Conservation (phyloP, 2,113 vertebrate species). For the Sarotherodon lohbergeri region DNA sequence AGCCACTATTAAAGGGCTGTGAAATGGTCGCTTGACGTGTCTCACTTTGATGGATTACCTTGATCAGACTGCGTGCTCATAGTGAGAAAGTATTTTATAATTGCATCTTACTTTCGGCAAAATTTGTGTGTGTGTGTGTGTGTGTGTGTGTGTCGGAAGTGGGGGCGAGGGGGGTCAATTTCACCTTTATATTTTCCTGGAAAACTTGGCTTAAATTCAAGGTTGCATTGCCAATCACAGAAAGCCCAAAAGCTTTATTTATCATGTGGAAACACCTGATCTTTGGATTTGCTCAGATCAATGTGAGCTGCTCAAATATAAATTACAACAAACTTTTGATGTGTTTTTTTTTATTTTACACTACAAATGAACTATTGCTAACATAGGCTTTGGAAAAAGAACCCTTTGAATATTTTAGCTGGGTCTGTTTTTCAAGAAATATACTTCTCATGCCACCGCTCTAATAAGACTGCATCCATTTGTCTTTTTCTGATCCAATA, state of each 20-base stretch:
- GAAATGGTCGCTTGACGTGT: conserved; percentile 9
- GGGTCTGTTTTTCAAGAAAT: not conserved
- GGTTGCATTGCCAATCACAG: conserved; percentile 20
- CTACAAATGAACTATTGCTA: not conserved
- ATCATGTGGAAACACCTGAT: not conserved
- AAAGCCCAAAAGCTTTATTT: not conserved
- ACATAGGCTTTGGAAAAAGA: not conserved
- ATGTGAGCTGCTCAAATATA: not conserved
- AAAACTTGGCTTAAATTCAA: conserved; percentile 2
- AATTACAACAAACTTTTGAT: not conserved
- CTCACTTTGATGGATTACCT: conserved; percentile 51
- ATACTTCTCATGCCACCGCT: not conserved
- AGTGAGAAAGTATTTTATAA: conserved; percentile 29
- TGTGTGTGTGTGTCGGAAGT: not conserved
- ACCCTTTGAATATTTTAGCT: not conserved
- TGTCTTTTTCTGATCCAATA: rapidly evolving
- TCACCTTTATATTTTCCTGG: not conserved
- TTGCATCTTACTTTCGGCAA: conserved; percentile 8
- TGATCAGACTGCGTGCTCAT: conserved; percentile 14
- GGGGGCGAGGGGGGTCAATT: not conserved
- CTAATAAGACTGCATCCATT: not conserved
- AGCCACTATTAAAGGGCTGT: conserved; percentile 13
- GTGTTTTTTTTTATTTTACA: not conserved
- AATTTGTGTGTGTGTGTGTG: not conserved
- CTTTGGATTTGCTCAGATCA: not conserved